phyloP scores from a whole-genome alignment of 2,113 vertebrate species.

The Greenwoodochromis staneri region DNA sequence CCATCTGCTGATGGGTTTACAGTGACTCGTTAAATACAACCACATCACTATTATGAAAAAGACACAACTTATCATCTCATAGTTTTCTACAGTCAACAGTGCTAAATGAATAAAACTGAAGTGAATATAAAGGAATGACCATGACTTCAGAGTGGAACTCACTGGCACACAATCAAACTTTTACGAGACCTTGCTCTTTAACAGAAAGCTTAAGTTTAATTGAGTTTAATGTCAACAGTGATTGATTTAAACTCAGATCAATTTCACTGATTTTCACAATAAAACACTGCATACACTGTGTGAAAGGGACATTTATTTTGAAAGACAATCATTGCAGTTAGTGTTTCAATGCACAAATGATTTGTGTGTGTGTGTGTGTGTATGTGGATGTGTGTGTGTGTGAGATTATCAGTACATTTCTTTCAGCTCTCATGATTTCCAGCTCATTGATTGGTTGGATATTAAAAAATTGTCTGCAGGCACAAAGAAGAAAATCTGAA shows the following conservation, averaged over 20 bases:
- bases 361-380: not conserved
- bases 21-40: not conserved
- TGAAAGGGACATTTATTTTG: slow-evolving; percentile 58
- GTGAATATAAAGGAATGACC: not conserved
- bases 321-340: slow-evolving; percentile 3
- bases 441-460: not conserved
- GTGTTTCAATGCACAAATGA: slow-evolving; percentile 36
- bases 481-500: not conserved
- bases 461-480: not conserved
- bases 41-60: not conserved
- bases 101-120: not conserved
- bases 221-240: not conserved
- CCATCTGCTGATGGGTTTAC: not conserved
- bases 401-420: not conserved
- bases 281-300: not conserved
- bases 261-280: not conserved
- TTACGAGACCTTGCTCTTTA: not conserved
- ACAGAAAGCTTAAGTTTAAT: not conserved
- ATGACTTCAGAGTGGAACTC: not conserved
- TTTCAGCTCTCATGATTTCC: not conserved
- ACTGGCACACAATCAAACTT: not conserved
- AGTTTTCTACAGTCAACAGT: not conserved
- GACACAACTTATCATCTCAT: not conserved
- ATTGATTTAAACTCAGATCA: not conserved
- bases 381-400: not conserved